Base-by-base conservation (phyloP, 2,113 vertebrate genomes). In the Xyliphius kryptos region DNA sequence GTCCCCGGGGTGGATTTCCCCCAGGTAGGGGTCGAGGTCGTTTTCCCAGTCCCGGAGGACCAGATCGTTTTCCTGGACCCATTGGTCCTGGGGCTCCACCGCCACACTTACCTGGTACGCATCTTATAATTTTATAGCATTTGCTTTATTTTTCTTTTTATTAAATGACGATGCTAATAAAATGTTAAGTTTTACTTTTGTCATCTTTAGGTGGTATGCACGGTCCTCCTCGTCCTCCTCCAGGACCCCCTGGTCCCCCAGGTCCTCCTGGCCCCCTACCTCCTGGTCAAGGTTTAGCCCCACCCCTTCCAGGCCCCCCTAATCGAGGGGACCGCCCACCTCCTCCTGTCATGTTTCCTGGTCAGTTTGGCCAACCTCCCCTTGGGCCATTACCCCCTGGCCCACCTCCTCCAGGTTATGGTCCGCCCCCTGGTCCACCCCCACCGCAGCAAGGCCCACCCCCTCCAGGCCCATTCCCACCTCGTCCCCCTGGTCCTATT, bases 291-390 rank as follows among this genome's bases (percentile, higher is more conserved):
- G 93, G 92, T 68, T 89, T 95, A 65, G 93, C 91, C 63, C 96
- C 91, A 77, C 93, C 92, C 47, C 80, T 97, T 44, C 80, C 90
- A 67, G 96, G 93, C 53, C 95, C 95, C 76, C 96, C 94, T 65
- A 94, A 90, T 80, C 89, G 94, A 79, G 92, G 94, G 40, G 96
- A 99, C 78, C 91, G 95, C 64, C 96, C 89, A 56, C 96, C 95
- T 82, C 96, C 94, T 36, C 96, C 96, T 59, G 95, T 98, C 81
- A 82, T 97, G 69, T 97, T 98, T 86, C 92, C 94, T 76, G 93
- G 94, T 81, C 95, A 97, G 69, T 98, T 97, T 80, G 94, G 92
- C 67, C 96, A 99, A 62, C 95, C 95, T 72, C 94, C 93, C 1
- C 74, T 98, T 51, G 95, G 94, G 61, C 96, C 93, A 0, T 85